These are phyloP conservation scores for Fundulus diaphanus DNA, from an alignment of 2,797 vertebrate genomes.

Conservation along the genomic window DNA sequence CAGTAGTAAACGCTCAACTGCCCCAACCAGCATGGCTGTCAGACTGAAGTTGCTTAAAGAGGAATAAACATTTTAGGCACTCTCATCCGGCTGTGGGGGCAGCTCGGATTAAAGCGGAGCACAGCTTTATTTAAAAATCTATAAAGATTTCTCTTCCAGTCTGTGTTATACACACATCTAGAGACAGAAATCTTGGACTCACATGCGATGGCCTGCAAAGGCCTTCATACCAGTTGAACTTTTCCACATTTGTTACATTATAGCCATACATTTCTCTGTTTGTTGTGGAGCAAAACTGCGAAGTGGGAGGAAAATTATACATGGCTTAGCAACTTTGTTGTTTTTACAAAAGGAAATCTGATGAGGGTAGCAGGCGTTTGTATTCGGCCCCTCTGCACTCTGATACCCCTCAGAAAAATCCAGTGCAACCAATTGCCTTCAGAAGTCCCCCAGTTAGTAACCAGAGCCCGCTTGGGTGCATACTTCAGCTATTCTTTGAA, in stretches of 20 bases:
- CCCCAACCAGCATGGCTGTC: slow-evolving; percentile 47
- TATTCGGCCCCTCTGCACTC: neutral
- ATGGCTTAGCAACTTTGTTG: neutral
- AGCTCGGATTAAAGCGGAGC: slow-evolving; percentile 62
- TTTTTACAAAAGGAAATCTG: neutral
- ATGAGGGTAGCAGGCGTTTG: neutral
- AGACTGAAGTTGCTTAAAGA: slow-evolving; percentile 62
- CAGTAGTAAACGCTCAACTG: slow-evolving; percentile 32
- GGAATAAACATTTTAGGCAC: slow-evolving; percentile 68
- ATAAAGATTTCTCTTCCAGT: slow-evolving; percentile 61
- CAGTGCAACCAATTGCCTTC: neutral
- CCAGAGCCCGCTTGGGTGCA: neutral
- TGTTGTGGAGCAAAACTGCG: neutral
- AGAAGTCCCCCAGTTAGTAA: neutral
- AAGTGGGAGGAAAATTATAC: neutral
- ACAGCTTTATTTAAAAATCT: slow-evolving; percentile 62
- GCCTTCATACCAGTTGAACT: neutral
- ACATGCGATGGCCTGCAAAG: too few relatives aligned
- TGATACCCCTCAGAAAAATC: neutral
- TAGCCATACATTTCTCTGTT: neutral
- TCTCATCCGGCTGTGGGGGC: slow-evolving; percentile 61
- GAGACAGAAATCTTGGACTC: slow-evolving; percentile 14
- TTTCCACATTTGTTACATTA: slow-evolving; percentile 1
- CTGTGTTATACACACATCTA: slow-evolving; percentile 30
- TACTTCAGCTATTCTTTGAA: neutral